Base-by-base conservation (phyloP, 2,888 invertebrate genomes). In the Brenthis daphne region DNA sequence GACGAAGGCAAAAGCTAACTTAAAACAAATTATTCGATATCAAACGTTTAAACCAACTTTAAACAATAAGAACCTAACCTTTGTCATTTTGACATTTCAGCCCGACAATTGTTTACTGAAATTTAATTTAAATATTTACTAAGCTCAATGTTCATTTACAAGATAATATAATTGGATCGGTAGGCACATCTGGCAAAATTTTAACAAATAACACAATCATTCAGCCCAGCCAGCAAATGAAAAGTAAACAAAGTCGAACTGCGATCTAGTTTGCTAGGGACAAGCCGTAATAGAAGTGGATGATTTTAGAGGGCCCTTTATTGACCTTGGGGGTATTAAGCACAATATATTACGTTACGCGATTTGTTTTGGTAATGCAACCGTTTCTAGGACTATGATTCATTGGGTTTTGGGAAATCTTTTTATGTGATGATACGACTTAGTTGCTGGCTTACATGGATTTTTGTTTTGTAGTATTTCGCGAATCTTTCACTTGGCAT, bases 241-340 rank as follows among this genome's bases (percentile, higher is more conserved):
- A 63, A 63, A 63, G 53, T 63, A 63, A 63, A 63, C 63, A 63
- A 24, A 47, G 12, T 57, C 47, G 20, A 16, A 13, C 6, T 8
- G 16, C n/a, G 3, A 53, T 16, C 51, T 63, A 65, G 65, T 71
- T 66, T 53, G 63, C 56, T 64, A 64, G 55, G 71, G 71, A 69
- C 37, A 50, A 29, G 4, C 29, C 29, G 0, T 50, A 55, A 65
- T 56, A 71, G 57, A 56, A 51, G 65, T 53, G 61, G 48, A 67
- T 43, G 37, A 11, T 65, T 66, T 67, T 51, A 55, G 53, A 68
- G 67, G 70, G 70, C 51, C 61, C 58, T 57, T 13, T 70, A 54
- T 70, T 70, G 72, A 73, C 67, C 68, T 70, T 68, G 66, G 71
- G 70, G 68, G 63, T 66, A 57, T 68, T 58, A 69, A 64, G 55